A percentile compares a stretch with the other conserved stretches of the same genome.
Conservation (phyloP, 2,888 invertebrate species). For the Formica aserva region DNA sequence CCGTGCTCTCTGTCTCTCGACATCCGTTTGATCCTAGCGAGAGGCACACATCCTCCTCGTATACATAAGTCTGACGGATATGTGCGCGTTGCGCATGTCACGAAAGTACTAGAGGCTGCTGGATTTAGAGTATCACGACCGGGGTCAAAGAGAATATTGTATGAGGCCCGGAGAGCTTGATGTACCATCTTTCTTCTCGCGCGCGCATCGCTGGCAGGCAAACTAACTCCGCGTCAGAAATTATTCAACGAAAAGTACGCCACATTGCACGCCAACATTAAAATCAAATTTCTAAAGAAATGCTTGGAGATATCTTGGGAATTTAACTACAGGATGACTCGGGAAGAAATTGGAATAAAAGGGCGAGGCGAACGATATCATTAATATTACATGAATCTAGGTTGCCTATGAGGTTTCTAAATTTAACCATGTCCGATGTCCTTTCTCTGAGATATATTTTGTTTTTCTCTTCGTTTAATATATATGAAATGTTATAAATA, state of each 20-base stretch:
- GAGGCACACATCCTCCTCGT: conserved; percentile 53
- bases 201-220: neutral
- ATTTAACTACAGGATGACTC: neutral
- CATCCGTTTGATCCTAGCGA: conserved; percentile 33
- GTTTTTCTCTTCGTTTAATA: neutral
- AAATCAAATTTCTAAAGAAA: conserved; percentile 19
- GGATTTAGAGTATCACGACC: conserved; percentile 55
- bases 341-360: neutral
- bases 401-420: neutral
- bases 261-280: neutral
- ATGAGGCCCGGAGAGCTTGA: conserved; percentile 48
- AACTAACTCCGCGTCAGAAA: conserved; percentile 13
- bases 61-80: conserved; percentile 56
- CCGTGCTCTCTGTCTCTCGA: neutral
- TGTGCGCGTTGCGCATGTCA: conserved; percentile 32
- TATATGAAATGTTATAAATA: neutral
- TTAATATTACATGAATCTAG: conserved; percentile 28
- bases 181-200: conserved; percentile 24
- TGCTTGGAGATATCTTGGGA: neutral
- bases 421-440: conserved; percentile 8
- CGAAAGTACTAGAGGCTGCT: conserved; percentile 56
- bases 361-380: neutral
- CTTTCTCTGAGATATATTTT: neutral
- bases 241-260: conserved; percentile 36
- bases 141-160: conserved; percentile 65